Percentiles rank a stretch among this genome's conserved stretches.
These are phyloP conservation scores for Lomographa bimaculata DNA, from an alignment of 2,888 invertebrate genomes.

Conservation along the genomic window DNA sequence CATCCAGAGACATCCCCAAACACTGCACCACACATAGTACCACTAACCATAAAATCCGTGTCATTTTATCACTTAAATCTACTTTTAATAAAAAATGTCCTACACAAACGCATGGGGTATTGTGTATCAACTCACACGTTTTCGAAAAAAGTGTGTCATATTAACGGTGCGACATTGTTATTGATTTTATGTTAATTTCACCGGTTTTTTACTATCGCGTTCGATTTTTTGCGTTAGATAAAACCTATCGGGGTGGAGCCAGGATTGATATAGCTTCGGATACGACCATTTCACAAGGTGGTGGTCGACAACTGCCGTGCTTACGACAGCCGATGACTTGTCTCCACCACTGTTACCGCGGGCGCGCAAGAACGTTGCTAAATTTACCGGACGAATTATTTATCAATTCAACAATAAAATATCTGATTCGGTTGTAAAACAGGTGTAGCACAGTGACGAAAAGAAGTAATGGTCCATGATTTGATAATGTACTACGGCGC, in stretches of 20 bases:
- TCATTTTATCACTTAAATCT: constrained; percentile 46
- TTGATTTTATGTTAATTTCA: constrained; percentile 36
- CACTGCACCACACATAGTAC: constrained; percentile 61
- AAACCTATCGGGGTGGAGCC: constrained; percentile 68
- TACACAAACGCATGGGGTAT: constrained; percentile 42
- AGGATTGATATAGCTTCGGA: constrained; percentile 78
- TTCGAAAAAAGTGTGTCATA: constrained; percentile 53
- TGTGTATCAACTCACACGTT: constrained; percentile 46
- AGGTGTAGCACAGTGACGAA: constrained; percentile 52
- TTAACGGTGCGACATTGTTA: constrained; percentile 54
- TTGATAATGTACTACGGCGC: constrained; percentile 17
- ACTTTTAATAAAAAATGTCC: constrained; percentile 29
- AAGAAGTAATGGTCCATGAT: constrained; percentile 43
- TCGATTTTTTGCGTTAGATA: constrained; percentile 67
- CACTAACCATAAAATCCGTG: constrained; percentile 50
- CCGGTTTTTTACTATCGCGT: constrained; percentile 38
- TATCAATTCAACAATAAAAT: constrained; percentile 53
- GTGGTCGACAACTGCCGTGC: constrained; percentile 66
- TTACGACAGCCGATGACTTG: constrained; percentile 64
- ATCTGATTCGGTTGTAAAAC: constrained; percentile 55
- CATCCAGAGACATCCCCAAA: constrained; percentile 58
- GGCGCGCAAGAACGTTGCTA: constrained; percentile 73
- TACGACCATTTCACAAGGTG: constrained; percentile 82
- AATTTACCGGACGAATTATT: constrained; percentile 66
- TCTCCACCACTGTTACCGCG: constrained; percentile 44